phyloP scores from a whole-genome alignment of 2,797 vertebrate genomes.

The Sebastes kiyomatsui region DNA sequence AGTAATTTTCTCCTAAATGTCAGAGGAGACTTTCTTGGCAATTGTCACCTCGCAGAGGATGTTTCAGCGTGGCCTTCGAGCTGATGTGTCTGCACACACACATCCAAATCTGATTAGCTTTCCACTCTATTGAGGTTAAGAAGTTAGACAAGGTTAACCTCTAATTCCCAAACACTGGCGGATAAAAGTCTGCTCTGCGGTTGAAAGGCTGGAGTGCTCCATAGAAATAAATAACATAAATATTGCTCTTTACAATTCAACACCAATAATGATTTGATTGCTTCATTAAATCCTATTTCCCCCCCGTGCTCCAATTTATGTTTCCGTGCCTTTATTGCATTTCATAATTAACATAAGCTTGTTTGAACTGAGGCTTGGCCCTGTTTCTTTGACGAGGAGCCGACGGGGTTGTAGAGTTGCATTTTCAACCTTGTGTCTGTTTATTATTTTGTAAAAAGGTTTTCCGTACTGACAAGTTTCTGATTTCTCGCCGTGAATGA shows the following conservation, averaged over 20 bases:
- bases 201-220: neutral
- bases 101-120: slow-evolving; percentile 55
- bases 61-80: slow-evolving; percentile 55
- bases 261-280: slow-evolving; percentile 38
- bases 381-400: slow-evolving; percentile 7
- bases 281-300: slow-evolving; percentile 46
- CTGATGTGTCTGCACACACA: slow-evolving; percentile 46
- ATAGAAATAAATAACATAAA: slow-evolving; percentile 12
- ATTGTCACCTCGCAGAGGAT: slow-evolving; percentile 17
- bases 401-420: neutral
- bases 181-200: slow-evolving; percentile 13
- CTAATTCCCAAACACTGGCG: slow-evolving; percentile 6
- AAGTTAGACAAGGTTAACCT: slow-evolving; percentile 52
- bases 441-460: slow-evolving; percentile 38
- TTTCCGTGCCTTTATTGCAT: slow-evolving; percentile 3
- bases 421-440: slow-evolving; percentile 29
- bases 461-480: slow-evolving; percentile 21
- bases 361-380: slow-evolving; percentile 19
- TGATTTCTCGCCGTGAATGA: slow-evolving; percentile 47
- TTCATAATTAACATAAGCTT: slow-evolving; percentile 39
- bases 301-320: slow-evolving; percentile 14
- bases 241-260: slow-evolving; percentile 27
- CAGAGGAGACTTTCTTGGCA: slow-evolving; percentile 53
- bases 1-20: slow-evolving; percentile 58
- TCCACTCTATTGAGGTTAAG: slow-evolving; percentile 37